Evolutionary conservation across 2,113 vertebrate species (phyloP), one percentile per base, ranked within the genome.

Genomic region (Vidua macroura): DNA sequence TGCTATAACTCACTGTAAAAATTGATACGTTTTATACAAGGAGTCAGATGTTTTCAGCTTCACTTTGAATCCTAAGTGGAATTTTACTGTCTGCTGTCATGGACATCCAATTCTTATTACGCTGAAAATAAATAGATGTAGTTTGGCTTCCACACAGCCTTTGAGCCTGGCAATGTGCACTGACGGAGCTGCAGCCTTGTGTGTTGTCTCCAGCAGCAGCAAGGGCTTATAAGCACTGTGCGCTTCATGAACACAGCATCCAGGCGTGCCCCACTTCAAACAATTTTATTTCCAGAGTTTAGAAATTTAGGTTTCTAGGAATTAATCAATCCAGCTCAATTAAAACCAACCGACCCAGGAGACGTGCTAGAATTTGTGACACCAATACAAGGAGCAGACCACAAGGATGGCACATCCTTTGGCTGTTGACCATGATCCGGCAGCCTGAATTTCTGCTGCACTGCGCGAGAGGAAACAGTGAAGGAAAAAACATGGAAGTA

Each of bases 281-380:
- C 49, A n/a, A 46, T 13, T 11, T 44, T 5, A 81, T 28, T 81
- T 63, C 39, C 6, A 20, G 24, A 23, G 20, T 33, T 63, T 24
- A 43, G 39, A 73, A 66, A 59, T 73, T 15, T 16, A 25, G 9
- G 6, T 64, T 86, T 85, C 30, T 49, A 64, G 11, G n/a, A 77
- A 37, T 68, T 88, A 51, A 41, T 37, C 24, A 62, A 30, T 41
- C 28, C 55, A 74, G 25, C 35, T 62, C 46, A 58, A 17, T 58
- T 53, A 73, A 88, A 94, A 41, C 19, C 14, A n/a, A 46, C 11
- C 5, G 11, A 55, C 8, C 13, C 39, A 39, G 17, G 15, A 53
- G 64, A 58, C 0, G 0, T 7, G 10, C 0, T 3, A 51, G 20
- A 73, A 88, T 68, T 46, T 77, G 77, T 1, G 1, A 39, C 10